Percentiles rank a stretch among this genome's conserved stretches.
Evolutionary conservation across 2,797 vertebrate genomes (phyloP).

Genomic region (Cacajao melanocephalus): DNA sequence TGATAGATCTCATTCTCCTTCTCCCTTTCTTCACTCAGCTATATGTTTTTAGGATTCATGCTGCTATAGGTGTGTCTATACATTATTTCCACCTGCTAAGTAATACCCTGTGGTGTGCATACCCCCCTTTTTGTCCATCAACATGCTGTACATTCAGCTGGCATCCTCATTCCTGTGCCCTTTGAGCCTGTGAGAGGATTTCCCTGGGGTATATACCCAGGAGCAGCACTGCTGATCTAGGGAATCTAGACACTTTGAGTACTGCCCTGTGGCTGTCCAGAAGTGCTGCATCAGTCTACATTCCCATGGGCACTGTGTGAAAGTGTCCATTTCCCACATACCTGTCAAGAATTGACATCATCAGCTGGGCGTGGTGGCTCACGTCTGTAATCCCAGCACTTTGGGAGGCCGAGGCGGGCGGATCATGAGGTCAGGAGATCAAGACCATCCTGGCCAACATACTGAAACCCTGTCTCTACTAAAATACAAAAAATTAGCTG

Average conservation of each 20-base stretch:
- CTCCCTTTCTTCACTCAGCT: not conserved
- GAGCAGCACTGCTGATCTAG: not conserved
- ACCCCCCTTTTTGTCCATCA: not conserved
- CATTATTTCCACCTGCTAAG: not conserved
- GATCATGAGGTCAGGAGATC: no score
- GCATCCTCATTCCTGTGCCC: not conserved
- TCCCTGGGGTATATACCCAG: not conserved
- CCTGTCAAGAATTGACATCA: not conserved
- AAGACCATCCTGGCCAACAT: no score
- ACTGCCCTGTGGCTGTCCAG: not conserved
- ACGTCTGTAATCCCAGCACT: no score
- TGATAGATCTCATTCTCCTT: not conserved
- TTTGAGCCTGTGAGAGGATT: not conserved
- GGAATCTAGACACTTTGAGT: not conserved
- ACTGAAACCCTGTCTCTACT: no score
- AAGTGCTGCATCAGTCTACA: not conserved
- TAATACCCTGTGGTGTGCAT: not conserved
- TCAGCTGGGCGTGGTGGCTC: no score
- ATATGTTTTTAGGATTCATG: not conserved
- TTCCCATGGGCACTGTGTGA: not conserved
- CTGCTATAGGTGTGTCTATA: not conserved
- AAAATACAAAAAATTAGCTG: no score
- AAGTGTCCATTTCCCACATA: not conserved
- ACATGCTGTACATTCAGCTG: not conserved
- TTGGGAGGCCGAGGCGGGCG: no score